Evolutionary conservation across 2,113 vertebrate species (phyloP), one percentile per base, ranked within the genome.

Genomic region (Sinocyclocheilus anshuiensis): DNA sequence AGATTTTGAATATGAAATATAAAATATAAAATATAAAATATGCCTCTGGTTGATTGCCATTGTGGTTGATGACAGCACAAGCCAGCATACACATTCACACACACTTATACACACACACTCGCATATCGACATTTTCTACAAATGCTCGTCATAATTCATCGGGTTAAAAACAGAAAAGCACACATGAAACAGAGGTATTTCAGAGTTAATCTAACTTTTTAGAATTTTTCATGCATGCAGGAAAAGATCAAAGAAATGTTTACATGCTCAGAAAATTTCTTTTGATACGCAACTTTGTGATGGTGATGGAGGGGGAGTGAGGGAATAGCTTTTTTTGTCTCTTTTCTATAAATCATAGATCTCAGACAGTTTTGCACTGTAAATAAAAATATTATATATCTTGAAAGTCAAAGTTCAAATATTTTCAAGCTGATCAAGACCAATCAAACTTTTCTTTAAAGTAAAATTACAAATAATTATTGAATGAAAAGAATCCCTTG

Each of bases 61-160:
- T 69, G 1, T 77, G 84, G 87, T 69, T 24, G 65, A 84, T 86
- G 88, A 90, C 89, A 92, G 85, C 29, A 88, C 63, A 80, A 86
- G n/a, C 76, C 76, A 48, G 87, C 72, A 48, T 24, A 45, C 42
- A 42, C 69, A 10, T 10, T 22, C 69, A 72, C 24, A 67, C 63
- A 65, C 24, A 26, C 24, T 4, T 75, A 90, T 74, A 89, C 36
- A 87, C 67, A 39, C 45, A 72, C 45, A 33, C 65, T 13, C 12
- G 42, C 22, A 84, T 2, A 24, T 26, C 74, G 18, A 29, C 74
- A 33, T 77, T 77, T 77, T 29, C 15, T 10, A 55, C 75, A 77
- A 77, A 11, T 29, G 15, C 29, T 71, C 16, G 15, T 20, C 16
- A 10, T 18, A 71, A 10, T 20, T 71, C 18, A 36, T 36, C 33